Percentiles rank a stretch among this genome's conserved stretches.
phyloP scores from a whole-genome alignment of 2,797 vertebrate genomes.

The Acestrorhynchus altus region DNA sequence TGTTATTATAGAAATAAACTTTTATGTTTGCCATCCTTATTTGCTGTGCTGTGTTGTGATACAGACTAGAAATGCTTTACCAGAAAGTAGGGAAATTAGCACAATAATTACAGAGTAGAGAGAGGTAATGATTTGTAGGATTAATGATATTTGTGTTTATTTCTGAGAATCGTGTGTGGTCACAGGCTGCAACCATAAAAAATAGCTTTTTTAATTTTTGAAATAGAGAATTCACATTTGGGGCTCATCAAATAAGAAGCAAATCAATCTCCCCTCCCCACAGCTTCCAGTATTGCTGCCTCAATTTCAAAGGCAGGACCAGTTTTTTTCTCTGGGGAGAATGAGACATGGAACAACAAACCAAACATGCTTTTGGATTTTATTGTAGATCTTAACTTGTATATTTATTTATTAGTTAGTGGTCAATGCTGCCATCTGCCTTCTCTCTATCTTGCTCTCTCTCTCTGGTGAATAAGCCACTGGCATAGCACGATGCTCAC shows the following conservation, averaged over 20 bases:
- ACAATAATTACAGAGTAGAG: constrained; percentile 15
- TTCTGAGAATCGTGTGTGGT: constrained; percentile 31
- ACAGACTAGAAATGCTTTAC: constrained; percentile 9
- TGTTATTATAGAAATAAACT: constrained; percentile 1
- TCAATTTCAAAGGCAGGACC: constrained; percentile 51
- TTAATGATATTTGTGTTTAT: constrained; percentile 36
- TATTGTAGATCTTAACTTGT: constrained; percentile 20
- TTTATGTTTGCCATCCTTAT: not conserved
- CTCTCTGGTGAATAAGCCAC: constrained; percentile 3
- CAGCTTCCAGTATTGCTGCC: constrained; percentile 1
- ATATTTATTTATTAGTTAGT: constrained; percentile 12
- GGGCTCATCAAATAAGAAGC: constrained; percentile 40
- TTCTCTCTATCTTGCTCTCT: constrained; percentile 5
- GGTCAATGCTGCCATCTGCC: constrained; percentile 9
- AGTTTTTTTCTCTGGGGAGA: constrained; percentile 35
- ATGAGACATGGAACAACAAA: constrained; percentile 26
- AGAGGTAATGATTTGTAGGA: constrained; percentile 21
- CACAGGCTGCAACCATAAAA: not conserved
- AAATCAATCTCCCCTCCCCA: constrained; percentile 51
- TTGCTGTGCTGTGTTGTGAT: not conserved
- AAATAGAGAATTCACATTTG: constrained; percentile 24
- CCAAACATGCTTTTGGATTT: constrained; percentile 42
- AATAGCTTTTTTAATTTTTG: constrained; percentile 3
- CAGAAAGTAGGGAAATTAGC: constrained; percentile 21
- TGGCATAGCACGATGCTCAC: not conserved